Percentiles rank a stretch among this genome's conserved stretches.
Evolutionary conservation across 1,140 invertebrate genomes (phyloP).

Genomic region (Ectropis grisescens): DNA sequence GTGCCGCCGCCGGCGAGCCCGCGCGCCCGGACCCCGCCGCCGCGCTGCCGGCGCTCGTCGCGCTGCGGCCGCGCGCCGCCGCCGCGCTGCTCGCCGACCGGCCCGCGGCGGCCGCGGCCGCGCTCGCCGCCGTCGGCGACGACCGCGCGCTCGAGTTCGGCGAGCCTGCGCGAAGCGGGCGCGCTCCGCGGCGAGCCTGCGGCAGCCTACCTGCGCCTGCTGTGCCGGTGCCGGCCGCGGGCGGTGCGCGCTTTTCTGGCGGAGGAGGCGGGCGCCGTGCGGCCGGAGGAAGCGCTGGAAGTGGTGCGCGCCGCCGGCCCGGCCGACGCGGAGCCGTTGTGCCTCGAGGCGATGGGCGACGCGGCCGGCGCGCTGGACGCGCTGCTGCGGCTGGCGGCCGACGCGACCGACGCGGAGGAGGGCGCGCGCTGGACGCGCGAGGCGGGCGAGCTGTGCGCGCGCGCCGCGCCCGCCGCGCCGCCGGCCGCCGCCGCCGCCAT

Average conservation of each 20-base stretch:
- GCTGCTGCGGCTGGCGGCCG: slow-evolving; percentile 16
- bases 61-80: slow-evolving; percentile 33
- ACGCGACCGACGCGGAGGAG: slow-evolving; percentile 10
- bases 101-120: slow-evolving; percentile 18
- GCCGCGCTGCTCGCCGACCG: slow-evolving; percentile 38
- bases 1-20: slow-evolving; percentile 16
- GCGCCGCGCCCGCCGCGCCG: slow-evolving; percentile 28
- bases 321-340: slow-evolving; percentile 38
- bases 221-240: slow-evolving; percentile 28
- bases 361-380: slow-evolving; percentile 30
- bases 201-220: slow-evolving; percentile 32
- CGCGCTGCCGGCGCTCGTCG: slow-evolving; percentile 25
- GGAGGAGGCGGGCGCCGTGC: slow-evolving; percentile 33
- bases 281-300: slow-evolving; percentile 48
- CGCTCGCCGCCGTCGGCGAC: slow-evolving; percentile 17
- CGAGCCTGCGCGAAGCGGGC: slow-evolving; percentile 36
- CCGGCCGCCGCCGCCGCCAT: slow-evolving; percentile 26
- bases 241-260: slow-evolving; percentile 35
- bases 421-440: slow-evolving; percentile 11
- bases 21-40: no score
- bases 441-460: slow-evolving; percentile 37
- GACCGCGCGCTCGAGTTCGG: slow-evolving; percentile 37
- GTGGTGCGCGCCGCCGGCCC: slow-evolving; percentile 34
- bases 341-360: slow-evolving; percentile 51
- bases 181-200: slow-evolving; percentile 38